Evolutionary conservation across 2,113 vertebrate genomes (phyloP).

Genomic region (Phylloscopus trochiloides): DNA sequence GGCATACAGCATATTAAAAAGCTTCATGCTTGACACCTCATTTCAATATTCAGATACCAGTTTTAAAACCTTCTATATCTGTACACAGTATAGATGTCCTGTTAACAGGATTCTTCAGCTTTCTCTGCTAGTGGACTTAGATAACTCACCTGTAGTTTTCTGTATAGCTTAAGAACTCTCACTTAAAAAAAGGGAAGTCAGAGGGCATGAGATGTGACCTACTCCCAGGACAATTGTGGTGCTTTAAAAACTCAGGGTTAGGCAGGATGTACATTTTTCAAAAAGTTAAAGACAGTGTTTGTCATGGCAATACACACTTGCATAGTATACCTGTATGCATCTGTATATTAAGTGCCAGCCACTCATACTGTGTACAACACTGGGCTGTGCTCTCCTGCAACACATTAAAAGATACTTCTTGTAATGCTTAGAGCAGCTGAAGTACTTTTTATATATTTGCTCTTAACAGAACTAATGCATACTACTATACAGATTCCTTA

Average conservation of each 20-base stretch:
- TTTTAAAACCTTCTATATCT: conserved; percentile 45
- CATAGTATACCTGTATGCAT: conserved; percentile 87
- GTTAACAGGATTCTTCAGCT: neutral
- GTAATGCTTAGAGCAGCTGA: conserved; percentile 76
- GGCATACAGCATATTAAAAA: conserved; percentile 52
- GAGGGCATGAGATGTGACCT: conserved; percentile 49
- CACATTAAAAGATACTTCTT: conserved; percentile 75
- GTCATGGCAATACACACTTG: conserved; percentile 81
- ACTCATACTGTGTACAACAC: conserved; percentile 69
- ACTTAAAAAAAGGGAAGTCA: conserved; percentile 25
- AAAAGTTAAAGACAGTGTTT: conserved; percentile 74
- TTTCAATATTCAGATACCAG: conserved; percentile 39
- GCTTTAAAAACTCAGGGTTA: conserved; percentile 66
- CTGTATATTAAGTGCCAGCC: conserved; percentile 77
- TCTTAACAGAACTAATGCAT: conserved; percentile 88
- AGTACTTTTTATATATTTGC: conserved; percentile 81
- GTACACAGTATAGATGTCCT: neutral
- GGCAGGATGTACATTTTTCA: conserved; percentile 65
- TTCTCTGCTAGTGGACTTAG: conserved; percentile 30
- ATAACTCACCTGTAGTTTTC: conserved; percentile 37
- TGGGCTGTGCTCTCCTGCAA: conserved; percentile 69
- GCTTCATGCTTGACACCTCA: conserved; percentile 37
- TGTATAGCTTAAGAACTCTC: conserved; percentile 41
- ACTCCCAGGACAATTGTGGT: conserved; percentile 62
- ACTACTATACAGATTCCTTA: conserved; percentile 88